Evolutionary conservation across 2,797 vertebrate genomes (phyloP), one percentile per base, ranked within the genome.

Genomic region (Acropternis orthonyx): DNA sequence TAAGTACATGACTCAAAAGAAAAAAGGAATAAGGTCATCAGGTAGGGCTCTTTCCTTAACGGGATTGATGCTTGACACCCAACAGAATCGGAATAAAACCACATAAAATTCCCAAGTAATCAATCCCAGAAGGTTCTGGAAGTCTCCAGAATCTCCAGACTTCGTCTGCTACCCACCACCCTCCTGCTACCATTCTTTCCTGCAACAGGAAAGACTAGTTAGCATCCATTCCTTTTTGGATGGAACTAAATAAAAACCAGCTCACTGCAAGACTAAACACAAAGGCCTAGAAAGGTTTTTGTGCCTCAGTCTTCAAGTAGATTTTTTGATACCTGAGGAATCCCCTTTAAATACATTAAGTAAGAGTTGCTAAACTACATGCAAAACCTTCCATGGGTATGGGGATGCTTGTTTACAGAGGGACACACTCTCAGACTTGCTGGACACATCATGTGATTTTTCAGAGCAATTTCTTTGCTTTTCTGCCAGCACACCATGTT

Each of bases 371-470:
- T 51, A 58, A 78, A 55, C 10, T 39, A 39, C n/a, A 26, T 9
- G 11, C 10, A 59, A 73, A 78, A 52, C 28, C 21, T 67, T 24
- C 69, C 43, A 32, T 3, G 34, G 14, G 21, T 28, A 22, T 1
- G 1, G 12, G 19, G 15, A 43, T 44, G 20, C 24, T 28, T 26
- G 19, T 69, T 82, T 41, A 49, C 0, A 1, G 43, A 39, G 32
- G 36, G 59, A 44, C 20, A 49, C 10, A 14, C 41, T 32, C 24
- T n/a, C 18, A 76, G 32, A 67, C 10, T 10, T n/a, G 21, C 24
- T 44, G 43, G 43, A 36, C 14, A 20, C 1, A 0, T 32, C 27
- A 39, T 1, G 0, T 9, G 17, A 46, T 41, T n/a, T 48, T 7
- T 32, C 26, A 28, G 14, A 51, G 34, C 9, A 85, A 41, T 68